Evolutionary conservation across 2,113 vertebrate genomes (phyloP).

Genomic region (Centropus unirufus): DNA sequence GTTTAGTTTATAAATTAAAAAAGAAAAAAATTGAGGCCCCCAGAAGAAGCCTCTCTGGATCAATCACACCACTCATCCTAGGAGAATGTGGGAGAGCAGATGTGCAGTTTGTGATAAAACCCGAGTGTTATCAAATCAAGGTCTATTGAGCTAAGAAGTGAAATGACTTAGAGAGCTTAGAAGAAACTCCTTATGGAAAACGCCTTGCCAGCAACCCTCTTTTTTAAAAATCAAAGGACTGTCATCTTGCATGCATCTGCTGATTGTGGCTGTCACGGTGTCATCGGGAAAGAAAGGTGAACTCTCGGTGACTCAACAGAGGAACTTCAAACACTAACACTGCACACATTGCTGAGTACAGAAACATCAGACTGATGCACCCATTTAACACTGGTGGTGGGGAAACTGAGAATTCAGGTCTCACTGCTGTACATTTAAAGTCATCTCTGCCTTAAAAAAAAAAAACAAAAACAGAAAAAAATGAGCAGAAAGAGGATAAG

Average conservation of each 20-base stretch:
- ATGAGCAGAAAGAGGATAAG: not conserved
- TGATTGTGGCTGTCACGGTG: conserved; percentile 50
- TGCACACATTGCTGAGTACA: not conserved
- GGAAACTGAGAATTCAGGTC: not conserved
- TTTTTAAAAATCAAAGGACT: conserved; percentile 8
- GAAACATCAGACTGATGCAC: not conserved
- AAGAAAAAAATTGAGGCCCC: not conserved
- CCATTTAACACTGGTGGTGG: not conserved
- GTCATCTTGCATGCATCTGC: conserved; percentile 42
- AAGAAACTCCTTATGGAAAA: conserved; percentile 48
- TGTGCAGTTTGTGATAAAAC: conserved; percentile 26
- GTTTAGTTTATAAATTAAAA: not conserved
- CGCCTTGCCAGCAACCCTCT: conserved; percentile 38
- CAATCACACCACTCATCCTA: not conserved
- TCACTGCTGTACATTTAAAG: not conserved
- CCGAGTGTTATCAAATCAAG: conserved; percentile 51
- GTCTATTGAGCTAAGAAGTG: conserved; percentile 37
- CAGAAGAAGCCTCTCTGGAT: not conserved
- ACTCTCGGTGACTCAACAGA: conserved; percentile 10
- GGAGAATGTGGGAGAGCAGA: not conserved
- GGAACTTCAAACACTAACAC: not conserved
- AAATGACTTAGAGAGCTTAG: conserved; percentile 41
- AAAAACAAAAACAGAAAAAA: not conserved
- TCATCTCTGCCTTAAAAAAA: not conserved
- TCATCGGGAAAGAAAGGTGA: conserved; percentile 62